phyloP scores from a whole-genome alignment of 2,888 invertebrate species.

The Hypselothyrea guttata region DNA sequence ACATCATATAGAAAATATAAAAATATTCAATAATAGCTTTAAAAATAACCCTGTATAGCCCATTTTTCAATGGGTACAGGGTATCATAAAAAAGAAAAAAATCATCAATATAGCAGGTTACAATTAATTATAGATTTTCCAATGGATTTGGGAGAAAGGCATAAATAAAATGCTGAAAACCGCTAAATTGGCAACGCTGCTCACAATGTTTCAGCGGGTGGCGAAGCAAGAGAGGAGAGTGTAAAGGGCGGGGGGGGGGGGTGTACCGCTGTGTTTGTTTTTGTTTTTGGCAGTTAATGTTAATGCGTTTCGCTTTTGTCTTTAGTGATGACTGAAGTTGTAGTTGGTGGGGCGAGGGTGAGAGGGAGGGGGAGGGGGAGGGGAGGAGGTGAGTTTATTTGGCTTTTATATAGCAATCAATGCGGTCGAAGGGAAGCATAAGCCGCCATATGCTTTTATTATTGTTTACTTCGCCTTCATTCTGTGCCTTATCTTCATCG shows the following conservation, averaged over 20 bases:
- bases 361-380: background rate
- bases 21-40: too few species aligned
- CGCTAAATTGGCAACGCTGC: too few species aligned
- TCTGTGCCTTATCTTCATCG: slow-evolving; percentile 61
- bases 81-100: too few species aligned
- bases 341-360: background rate
- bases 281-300: slow-evolving; percentile 70
- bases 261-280: slow-evolving; percentile 49
- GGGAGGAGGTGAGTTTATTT: slow-evolving; percentile 52
- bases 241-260: slow-evolving; percentile 1
- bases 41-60: too few species aligned
- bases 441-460: slow-evolving; percentile 52
- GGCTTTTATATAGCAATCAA: slow-evolving; percentile 52
- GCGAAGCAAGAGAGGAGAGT: slow-evolving; percentile 5
- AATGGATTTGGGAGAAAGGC: too few species aligned
- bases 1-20: too few species aligned
- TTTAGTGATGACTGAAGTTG: slow-evolving; percentile 22
- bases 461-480: slow-evolving; percentile 63
- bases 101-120: too few species aligned
- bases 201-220: too few species aligned
- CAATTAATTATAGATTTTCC: too few species aligned
- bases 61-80: too few species aligned
- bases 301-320: slow-evolving; percentile 68
- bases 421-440: slow-evolving; percentile 24
- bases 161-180: too few species aligned